Base-by-base conservation (phyloP, 2,888 invertebrate genomes). In the Xestia sexstrigata region DNA sequence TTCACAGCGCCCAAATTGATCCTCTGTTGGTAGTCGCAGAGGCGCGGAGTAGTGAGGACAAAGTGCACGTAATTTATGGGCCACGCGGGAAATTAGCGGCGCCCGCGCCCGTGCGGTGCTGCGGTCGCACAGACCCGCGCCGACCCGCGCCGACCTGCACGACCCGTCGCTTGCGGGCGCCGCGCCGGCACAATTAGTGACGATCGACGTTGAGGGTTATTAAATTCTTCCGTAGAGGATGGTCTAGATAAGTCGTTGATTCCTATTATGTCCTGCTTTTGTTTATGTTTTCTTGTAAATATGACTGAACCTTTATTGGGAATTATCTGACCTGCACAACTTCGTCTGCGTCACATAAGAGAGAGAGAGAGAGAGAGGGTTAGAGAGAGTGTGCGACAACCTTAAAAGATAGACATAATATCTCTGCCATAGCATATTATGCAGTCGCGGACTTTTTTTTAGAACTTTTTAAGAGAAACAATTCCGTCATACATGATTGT, bases 1-100 rank as follows among this genome's bases (percentile, higher is more conserved):
- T 77, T 86, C 77, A 69, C 60, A 70, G 45, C 39, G 68, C 68
- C 70, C 60, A 76, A 86, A 86, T 81, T 74, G 78, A 81, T 78
- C 79, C 75, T 82, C 71, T 74, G 73, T 74, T 83, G 78, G 79
- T 67, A 70, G 70, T 76, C 69, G 74, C 66, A 76, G 83, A 65
- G 81, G 84, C 81, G 81, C 69, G 75, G 76, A 84, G 72, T 80
- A 82, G 82, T 79, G 88, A 87, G 89, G 91, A 90, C 92, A 91
- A 89, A 91, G 90, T 91, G 92, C 89, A 87, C 84, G 89, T 92
- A 91, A 93, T 94, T 93, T 93, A 94, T 92, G 92, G 88, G 91
- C 89, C 93, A 88, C 92, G 87, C 91, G 94, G 94, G 94, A 94
- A 94, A 94, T 94, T 94, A 94, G 87, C 87, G 82, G 82, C 84